Evolutionary conservation across 1,140 invertebrate species (phyloP).

Genomic region (Eciton burchellii): DNA sequence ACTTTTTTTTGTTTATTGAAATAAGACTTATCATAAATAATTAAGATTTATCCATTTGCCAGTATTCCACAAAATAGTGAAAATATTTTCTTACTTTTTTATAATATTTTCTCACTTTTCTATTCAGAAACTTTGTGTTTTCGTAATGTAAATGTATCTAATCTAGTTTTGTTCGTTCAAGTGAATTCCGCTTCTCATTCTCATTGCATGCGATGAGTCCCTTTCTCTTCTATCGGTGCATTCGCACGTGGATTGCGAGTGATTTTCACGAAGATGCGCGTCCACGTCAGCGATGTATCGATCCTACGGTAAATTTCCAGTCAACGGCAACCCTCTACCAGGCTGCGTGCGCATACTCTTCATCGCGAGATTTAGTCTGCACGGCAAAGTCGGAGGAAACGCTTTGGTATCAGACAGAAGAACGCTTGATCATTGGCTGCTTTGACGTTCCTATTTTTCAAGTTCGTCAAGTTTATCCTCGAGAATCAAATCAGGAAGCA

Average conservation of each 20-base stretch:
- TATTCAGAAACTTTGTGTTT: neutral
- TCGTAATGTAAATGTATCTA: slow-evolving; percentile 34
- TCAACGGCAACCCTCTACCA: slow-evolving; percentile 69
- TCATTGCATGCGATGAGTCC: neutral
- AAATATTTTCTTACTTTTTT: neutral
- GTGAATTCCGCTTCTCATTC: neutral
- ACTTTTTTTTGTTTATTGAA: neutral
- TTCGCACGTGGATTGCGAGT: slow-evolving; percentile 62
- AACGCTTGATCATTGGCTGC: neutral
- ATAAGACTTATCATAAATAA: neutral
- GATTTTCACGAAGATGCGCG: slow-evolving; percentile 64
- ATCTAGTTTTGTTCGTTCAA: slow-evolving; percentile 11
- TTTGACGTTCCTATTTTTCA: neutral
- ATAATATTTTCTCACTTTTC: neutral
- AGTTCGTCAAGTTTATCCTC: slow-evolving; percentile 41
- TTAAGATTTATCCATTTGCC: neutral
- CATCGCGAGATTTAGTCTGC: slow-evolving; percentile 59
- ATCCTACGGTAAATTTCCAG: slow-evolving; percentile 81
- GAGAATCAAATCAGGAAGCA: slow-evolving; percentile 27
- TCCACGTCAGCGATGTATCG: slow-evolving; percentile 73
- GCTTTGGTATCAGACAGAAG: slow-evolving; percentile 46
- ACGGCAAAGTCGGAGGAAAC: slow-evolving; percentile 49
- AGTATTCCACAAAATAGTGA: neutral
- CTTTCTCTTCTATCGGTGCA: slow-evolving; percentile 25
- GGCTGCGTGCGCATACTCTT: slow-evolving; percentile 75